Evolutionary conservation across 2,797 vertebrate species (phyloP), one percentile per base, ranked within the genome.

Genomic region (Liparis tanakae): DNA sequence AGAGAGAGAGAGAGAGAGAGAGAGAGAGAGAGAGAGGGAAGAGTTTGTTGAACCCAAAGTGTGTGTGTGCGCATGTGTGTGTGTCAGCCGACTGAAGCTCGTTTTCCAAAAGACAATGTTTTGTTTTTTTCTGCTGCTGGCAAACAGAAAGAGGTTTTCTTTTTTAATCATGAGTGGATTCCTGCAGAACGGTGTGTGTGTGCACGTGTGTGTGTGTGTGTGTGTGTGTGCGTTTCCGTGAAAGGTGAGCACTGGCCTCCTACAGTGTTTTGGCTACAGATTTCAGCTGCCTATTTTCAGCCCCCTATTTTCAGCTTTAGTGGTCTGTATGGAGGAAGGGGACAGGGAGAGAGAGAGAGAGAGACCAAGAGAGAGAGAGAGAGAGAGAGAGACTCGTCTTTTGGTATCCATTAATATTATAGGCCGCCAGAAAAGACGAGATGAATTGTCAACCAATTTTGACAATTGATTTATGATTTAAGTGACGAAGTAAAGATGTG

Each of bases 81-180:
- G 37, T 39, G 37, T 56, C 22, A 73, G 65, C 48, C 39, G 62
- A 67, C 50, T 68, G 55, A 71, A 74, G 79, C 41, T 36, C 82
- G 81, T 71, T 59, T 76, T 78, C 81, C 79, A 18, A 81, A 82
- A 72, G 53, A 81, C n/a, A n/a, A n/a, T n/a, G n/a, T n/a, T n/a
- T n/a, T n/a, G n/a, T n/a, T n/a, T n/a, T 70, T 73, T 67, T 66
- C 70, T 73, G 74, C 81, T 76, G 55, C 70, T 72, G 77, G 71
- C 70, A 59, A 67, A 70, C 58, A 74, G 58, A 73, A 56, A 51
- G 36, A 71, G 18, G 14, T 22, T 79, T 88, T 48, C n/a, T n/a
- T n/a, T n/a, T 48, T 46, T 17, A 46, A 82, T 82, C 61, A 69
- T 44, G 44, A 79, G 64, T 77, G 51, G 67, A 78, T 74, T 80